Conservation (phyloP, 2,797 vertebrate genomes). For the Lateolabrax maculatus region DNA sequence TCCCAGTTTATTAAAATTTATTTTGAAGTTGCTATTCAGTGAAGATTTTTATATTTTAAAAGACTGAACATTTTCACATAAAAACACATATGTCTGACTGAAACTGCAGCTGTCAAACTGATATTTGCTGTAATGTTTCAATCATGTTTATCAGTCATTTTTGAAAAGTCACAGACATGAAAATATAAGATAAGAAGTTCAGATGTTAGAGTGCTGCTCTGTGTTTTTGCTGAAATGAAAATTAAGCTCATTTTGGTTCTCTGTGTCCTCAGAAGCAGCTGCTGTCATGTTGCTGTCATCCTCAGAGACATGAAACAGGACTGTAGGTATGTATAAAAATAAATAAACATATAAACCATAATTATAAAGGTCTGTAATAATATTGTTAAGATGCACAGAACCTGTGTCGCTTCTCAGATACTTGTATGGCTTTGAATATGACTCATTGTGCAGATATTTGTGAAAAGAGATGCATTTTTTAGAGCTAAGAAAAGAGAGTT, state of each 20-base stretch:
- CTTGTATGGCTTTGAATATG: conserved; percentile 1
- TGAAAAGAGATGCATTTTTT: background rate
- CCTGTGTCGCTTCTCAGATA: background rate
- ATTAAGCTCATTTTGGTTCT: background rate
- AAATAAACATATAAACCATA: background rate
- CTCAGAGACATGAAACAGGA: background rate
- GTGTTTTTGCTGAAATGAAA: background rate
- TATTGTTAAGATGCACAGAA: background rate
- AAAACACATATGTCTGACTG: background rate
- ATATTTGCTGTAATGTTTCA: background rate
- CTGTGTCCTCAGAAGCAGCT: conserved; percentile 21
- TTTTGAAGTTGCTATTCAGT: background rate
- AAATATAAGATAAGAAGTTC: background rate
- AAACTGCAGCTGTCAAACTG: background rate
- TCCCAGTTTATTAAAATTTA: background rate
- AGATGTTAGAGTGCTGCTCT: background rate
- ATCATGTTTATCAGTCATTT: background rate
- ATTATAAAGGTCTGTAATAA: background rate
- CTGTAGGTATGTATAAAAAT: conserved; percentile 15
- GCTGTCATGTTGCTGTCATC: background rate
- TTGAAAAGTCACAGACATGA: background rate
- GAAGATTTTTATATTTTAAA: background rate
- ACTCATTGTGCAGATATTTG: background rate
- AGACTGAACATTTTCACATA: background rate
- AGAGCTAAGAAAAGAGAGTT: background rate